phyloP scores from a whole-genome alignment of 2,888 invertebrate genomes.

The Dolichopus griseipennis region DNA sequence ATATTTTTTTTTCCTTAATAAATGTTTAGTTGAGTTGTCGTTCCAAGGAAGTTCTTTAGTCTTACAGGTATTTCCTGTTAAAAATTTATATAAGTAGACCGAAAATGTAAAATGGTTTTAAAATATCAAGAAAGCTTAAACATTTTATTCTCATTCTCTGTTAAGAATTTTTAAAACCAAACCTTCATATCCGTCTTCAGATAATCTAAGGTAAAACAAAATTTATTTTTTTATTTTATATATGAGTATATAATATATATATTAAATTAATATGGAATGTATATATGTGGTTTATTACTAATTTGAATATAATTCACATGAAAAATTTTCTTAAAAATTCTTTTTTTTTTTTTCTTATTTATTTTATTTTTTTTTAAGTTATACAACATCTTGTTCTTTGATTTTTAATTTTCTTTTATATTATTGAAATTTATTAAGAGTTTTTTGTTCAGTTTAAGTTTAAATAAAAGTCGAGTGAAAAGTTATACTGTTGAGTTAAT shows the following conservation, averaged over 20 bases:
- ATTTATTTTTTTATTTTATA: neutral
- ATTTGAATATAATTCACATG: conserved; percentile 1
- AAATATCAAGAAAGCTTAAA: neutral
- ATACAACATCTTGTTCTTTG: too few relatives aligned
- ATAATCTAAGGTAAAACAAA: neutral
- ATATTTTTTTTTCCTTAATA: neutral
- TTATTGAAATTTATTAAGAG: too few relatives aligned
- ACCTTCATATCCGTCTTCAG: neutral
- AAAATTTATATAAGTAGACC: neutral
- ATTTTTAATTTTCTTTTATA: too few relatives aligned
- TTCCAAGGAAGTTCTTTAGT: neutral
- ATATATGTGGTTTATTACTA: neutral
- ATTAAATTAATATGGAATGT: neutral
- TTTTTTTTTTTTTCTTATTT: neutral
- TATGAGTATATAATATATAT: neutral
- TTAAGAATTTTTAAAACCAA: neutral
- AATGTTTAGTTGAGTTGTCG: neutral
- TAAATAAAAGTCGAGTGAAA: too few relatives aligned
- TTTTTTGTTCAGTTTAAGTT: too few relatives aligned
- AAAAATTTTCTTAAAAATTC: neutral
- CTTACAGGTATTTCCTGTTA: neutral
- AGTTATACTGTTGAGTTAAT: too few relatives aligned
- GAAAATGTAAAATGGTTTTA: neutral
- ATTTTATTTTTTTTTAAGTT: too few relatives aligned
- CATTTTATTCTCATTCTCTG: neutral